Evolutionary conservation across 2,113 vertebrate species (phyloP).

Genomic region (Tragelaphus strepsiceros): DNA sequence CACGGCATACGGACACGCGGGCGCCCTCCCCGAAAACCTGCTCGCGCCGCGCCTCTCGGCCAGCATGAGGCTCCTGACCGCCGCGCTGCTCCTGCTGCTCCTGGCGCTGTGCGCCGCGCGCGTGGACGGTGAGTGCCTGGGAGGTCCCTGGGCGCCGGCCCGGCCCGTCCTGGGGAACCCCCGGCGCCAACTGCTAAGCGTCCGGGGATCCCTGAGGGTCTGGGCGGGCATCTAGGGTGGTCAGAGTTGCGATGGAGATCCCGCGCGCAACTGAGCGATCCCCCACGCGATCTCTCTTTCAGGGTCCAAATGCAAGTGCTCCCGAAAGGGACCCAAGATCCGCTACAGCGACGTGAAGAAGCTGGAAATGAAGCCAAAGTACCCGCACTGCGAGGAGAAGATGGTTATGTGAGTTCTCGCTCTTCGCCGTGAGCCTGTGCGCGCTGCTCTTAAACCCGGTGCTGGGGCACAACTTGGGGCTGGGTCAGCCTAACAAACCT

Average conservation of each 20-base stretch:
- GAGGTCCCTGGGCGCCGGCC: not conserved
- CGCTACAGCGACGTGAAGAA: conserved; percentile 97
- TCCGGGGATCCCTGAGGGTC: not conserved
- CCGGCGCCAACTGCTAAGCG: not conserved
- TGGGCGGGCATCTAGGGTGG: not conserved
- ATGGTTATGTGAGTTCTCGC: conserved; percentile 95
- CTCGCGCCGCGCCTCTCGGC: conserved; percentile 58
- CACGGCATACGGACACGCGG: not conserved
- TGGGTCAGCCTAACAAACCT: not conserved
- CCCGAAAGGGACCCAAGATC: conserved; percentile 97
- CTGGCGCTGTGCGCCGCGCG: conserved; percentile 87
- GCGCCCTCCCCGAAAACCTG: not conserved
- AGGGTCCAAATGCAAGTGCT: conserved; percentile 98
- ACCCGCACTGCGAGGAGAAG: conserved; percentile 96
- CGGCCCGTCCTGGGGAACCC: not conserved
- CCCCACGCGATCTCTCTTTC: conserved; percentile 36
- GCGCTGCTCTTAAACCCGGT: not conserved
- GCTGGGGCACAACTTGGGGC: not conserved
- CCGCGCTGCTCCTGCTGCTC: conserved; percentile 87
- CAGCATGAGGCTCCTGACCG: conserved; percentile 92
- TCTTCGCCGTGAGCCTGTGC: not conserved
- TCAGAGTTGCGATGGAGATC: not conserved
- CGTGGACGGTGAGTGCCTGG: conserved; percentile 87
- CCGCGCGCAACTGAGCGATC: not conserved
- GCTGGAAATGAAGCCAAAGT: conserved; percentile 97